Evolutionary conservation across 2,888 invertebrate species (phyloP), one percentile per base, ranked within the genome.

Genomic region (Drosophila quinaria): DNA sequence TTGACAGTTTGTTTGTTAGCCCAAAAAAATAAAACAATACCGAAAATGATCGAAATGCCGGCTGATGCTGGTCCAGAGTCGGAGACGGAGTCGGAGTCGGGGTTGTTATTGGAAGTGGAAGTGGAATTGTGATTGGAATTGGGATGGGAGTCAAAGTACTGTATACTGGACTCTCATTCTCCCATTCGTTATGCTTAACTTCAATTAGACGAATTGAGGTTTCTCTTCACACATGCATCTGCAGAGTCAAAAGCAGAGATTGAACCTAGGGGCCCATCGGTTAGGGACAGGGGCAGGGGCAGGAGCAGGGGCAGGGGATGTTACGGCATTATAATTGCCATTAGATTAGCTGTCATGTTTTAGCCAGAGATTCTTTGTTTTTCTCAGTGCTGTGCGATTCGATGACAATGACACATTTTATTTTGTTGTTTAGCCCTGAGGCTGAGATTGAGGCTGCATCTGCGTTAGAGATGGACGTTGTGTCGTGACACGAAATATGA

Each of bases 271-370:
- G 69, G 47, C 55, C 37, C 39, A 56, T 33, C 33, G 44, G 25
- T 11, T 13, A 19, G 22, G 56, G 39, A 15, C 31, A 46, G 60
- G 29, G 8, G 29, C 1, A 25, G 25, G 33, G 66, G 22, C n/a
- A n/a, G n/a, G n/a, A n/a, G 22, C 31, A 46, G 60, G 29, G 8
- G 29, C 1, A 25, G 25, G 33, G 66, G 22, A 70, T 75, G 81
- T 79, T 72, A 65, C 73, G 78, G 78, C 79, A 73, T 74, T 74
- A 89, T 90, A 90, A 89, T 91, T 90, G 90, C 83, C 81, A 68
- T 87, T 87, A 78, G 89, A 89, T 90, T 88, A 87, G 87, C 91
- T 91, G 91, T 91, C 91, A 91, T 80, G 70, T 89, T 87, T 78
- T 77, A 73, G 76, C 74, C 54, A 62, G 37, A 46, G 25, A 49